phyloP scores from a whole-genome alignment of 1,140 invertebrate genomes.

The Ptiloglossa arizonensis region DNA sequence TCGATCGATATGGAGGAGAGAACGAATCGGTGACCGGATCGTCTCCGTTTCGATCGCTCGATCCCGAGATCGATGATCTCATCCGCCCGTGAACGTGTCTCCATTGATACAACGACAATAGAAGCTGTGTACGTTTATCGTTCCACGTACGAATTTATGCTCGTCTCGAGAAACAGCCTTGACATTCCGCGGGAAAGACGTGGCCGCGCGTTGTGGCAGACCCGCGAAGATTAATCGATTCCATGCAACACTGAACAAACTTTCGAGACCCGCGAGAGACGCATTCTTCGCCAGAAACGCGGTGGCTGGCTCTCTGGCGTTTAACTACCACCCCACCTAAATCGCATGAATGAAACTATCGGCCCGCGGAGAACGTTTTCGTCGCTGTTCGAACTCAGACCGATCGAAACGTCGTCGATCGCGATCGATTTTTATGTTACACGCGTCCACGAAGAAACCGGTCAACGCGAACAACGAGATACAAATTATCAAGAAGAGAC shows the following conservation, averaged over 20 bases:
- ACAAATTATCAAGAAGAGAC: too few species aligned
- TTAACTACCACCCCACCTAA: background rate
- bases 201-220: constrained; percentile 35
- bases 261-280: background rate
- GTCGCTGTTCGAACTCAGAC: background rate
- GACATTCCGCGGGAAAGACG: constrained; percentile 59
- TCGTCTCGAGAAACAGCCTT: constrained; percentile 52
- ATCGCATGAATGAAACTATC: constrained; percentile 15
- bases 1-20: too few species aligned
- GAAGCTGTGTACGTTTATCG: constrained; percentile 26
- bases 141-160: constrained; percentile 57
- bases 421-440: too few species aligned
- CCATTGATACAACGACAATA: constrained; percentile 52
- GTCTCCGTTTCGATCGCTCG: constrained; percentile 1
- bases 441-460: too few species aligned
- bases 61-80: constrained; percentile 56
- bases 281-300: background rate
- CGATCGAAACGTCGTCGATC: too few species aligned
- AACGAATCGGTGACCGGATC: background rate
- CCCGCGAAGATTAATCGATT: constrained; percentile 36
- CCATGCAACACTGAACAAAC: constrained; percentile 6
- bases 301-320: too few species aligned
- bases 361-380: background rate
- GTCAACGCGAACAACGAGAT: too few species aligned
- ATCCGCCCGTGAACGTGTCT: constrained; percentile 30